These are phyloP conservation scores for Anaspis maculata DNA, from an alignment of 2,888 invertebrate species.

Conservation along the genomic window DNA sequence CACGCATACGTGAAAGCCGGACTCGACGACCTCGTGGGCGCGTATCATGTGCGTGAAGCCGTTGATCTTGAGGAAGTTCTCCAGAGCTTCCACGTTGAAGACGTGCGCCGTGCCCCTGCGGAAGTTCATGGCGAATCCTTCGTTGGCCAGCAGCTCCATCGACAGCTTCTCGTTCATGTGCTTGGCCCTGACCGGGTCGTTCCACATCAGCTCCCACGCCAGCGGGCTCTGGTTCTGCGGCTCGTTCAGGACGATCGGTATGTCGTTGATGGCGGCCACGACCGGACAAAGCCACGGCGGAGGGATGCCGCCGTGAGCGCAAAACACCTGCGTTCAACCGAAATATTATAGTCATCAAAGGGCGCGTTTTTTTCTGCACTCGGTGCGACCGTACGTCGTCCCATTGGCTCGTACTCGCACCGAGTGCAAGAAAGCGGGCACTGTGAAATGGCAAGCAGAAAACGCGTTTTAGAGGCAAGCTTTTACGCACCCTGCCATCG, in stretches of 20 bases:
- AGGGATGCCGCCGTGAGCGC: conserved; percentile 73
- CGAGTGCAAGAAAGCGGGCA: no score
- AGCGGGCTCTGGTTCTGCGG: conserved; percentile 62
- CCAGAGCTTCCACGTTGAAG: conserved; percentile 60
- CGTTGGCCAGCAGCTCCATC: conserved; percentile 48
- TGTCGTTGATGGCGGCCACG: conserved; percentile 54
- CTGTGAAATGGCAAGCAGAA: no score
- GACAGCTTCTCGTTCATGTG: conserved; percentile 43
- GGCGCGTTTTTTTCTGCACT: no score
- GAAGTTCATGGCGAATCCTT: conserved; percentile 60
- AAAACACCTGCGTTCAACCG: no score
- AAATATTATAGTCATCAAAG: no score
- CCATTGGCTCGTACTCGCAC: no score
- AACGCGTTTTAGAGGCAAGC: no score
- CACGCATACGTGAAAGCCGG: conserved; percentile 57
- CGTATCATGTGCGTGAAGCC: conserved; percentile 61
- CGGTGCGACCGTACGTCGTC: no score
- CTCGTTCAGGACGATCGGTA: conserved; percentile 55
- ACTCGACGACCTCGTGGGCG: conserved; percentile 65
- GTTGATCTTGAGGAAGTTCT: conserved; percentile 57
- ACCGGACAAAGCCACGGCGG: conserved; percentile 59
- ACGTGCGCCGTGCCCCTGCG: conserved; percentile 65
- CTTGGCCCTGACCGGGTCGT: conserved; percentile 56
- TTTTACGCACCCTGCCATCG: conserved; percentile 66
- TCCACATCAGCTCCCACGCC: conserved; percentile 76